phyloP scores from a whole-genome alignment of 2,113 vertebrate genomes.

The Sander lucioperca region DNA sequence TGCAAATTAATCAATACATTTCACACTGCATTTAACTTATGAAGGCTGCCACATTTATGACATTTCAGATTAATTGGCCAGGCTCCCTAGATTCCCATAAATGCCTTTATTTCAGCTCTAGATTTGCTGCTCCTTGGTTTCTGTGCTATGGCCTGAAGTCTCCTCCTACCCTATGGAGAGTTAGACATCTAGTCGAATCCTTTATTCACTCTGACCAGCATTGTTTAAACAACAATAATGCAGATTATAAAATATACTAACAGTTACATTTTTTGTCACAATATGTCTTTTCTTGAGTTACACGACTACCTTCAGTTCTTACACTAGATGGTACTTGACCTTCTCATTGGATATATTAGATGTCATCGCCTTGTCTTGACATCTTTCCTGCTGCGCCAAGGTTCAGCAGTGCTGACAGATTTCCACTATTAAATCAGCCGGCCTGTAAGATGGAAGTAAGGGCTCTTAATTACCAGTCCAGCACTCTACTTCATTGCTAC shows the following conservation, averaged over 20 bases:
- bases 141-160: neutral
- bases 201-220: neutral
- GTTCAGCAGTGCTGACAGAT: slow-evolving; percentile 23
- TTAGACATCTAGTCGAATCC: neutral
- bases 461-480: slow-evolving; percentile 23
- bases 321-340: neutral
- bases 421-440: slow-evolving; percentile 14
- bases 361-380: neutral
- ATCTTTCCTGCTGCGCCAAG: neutral
- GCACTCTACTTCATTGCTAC: slow-evolving; percentile 7
- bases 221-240: neutral
- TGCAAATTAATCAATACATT: slow-evolving; percentile 60
- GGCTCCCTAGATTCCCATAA: slow-evolving; percentile 25
- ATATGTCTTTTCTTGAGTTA: neutral
- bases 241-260: neutral
- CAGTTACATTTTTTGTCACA: neutral
- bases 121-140: neutral
- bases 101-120: slow-evolving; percentile 16
- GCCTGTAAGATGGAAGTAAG: slow-evolving; percentile 13
- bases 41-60: slow-evolving; percentile 36
- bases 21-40: slow-evolving; percentile 15
- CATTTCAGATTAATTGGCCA: slow-evolving; percentile 31
- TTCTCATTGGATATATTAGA: neutral
- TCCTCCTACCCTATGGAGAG: neutral
- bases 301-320: neutral